Percentiles rank a stretch among this genome's conserved stretches.
Conservation (phyloP, 1,140 invertebrate genomes). For the Drosophila jambulina region DNA sequence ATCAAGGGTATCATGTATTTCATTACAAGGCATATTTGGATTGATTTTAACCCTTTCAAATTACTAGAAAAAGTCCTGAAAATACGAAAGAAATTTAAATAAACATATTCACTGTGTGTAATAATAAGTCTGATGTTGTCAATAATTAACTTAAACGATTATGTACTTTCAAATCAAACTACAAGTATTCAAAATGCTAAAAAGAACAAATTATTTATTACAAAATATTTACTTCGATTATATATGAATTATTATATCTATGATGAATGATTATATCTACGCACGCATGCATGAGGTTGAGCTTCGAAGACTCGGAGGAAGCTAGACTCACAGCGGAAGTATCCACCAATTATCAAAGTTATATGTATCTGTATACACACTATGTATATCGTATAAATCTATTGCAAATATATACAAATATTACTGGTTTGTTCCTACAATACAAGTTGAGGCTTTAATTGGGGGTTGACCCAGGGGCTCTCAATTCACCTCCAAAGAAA, state of each 20-base stretch:
- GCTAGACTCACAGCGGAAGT: slow-evolving; percentile 16
- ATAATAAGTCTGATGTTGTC: slow-evolving; percentile 84
- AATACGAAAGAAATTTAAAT: slow-evolving; percentile 31
- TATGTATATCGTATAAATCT: slow-evolving; percentile 51
- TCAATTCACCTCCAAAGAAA: neutral
- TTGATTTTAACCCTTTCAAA: slow-evolving; percentile 47
- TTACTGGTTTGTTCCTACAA: slow-evolving; percentile 78
- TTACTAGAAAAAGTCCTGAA: slow-evolving; percentile 29
- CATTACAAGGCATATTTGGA: slow-evolving; percentile 21
- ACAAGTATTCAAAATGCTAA: slow-evolving; percentile 46
- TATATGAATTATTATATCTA: too few relatives aligned
- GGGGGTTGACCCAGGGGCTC: neutral
- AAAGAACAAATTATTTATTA: slow-evolving; percentile 39
- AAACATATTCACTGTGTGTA: slow-evolving; percentile 77
- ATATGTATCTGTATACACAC: slow-evolving; percentile 66
- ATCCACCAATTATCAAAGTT: slow-evolving; percentile 49
- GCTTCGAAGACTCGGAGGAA: slow-evolving; percentile 22
- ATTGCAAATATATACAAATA: slow-evolving; percentile 64
- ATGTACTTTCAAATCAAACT: slow-evolving; percentile 56
- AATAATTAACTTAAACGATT: slow-evolving; percentile 66
- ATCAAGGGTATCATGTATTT: slow-evolving; percentile 18
- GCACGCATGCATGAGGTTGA: slow-evolving; percentile 20
- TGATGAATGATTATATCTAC: too few relatives aligned
- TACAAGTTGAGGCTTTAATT: slow-evolving; percentile 6
- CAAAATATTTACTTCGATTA: slow-evolving; percentile 61